Conservation (phyloP, 2,113 vertebrate genomes). For the Acrocephalus kingi region DNA sequence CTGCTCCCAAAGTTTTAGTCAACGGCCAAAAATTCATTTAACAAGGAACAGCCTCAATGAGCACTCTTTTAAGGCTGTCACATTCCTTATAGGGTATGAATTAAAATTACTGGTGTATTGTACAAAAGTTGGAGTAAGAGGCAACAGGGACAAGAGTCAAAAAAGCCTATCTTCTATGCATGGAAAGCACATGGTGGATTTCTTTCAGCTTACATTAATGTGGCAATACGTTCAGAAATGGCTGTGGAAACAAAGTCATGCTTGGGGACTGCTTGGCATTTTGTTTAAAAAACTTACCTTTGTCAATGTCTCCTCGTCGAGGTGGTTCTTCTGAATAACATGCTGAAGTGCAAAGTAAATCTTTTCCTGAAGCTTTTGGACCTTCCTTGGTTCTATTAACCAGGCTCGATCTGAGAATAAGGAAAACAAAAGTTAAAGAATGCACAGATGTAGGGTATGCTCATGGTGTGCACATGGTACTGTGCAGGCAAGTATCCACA, state of each 20-base stretch:
- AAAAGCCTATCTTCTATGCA: background rate
- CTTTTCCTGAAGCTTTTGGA: constrained; percentile 99
- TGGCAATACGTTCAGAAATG: background rate
- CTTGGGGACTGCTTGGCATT: background rate
- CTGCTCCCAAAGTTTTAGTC: background rate
- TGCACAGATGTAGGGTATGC: background rate
- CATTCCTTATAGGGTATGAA: background rate
- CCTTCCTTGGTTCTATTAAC: constrained; percentile 97
- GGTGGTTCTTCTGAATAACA: constrained; percentile 99
- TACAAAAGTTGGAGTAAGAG: background rate
- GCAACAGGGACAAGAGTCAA: background rate
- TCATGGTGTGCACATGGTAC: background rate
- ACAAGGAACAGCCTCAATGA: background rate
- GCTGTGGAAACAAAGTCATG: background rate
- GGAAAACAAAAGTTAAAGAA: background rate
- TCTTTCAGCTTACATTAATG: background rate
- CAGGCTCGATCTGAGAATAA: constrained; percentile 89
- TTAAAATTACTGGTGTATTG: background rate
- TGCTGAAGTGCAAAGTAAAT: constrained; percentile 99
- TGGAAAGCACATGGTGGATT: background rate
- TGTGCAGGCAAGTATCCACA: background rate
- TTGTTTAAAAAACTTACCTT: constrained; percentile 79
- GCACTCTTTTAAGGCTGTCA: background rate
- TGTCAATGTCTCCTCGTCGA: constrained; percentile 93
- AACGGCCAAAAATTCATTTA: background rate